A percentile compares a stretch with the other conserved stretches of the same genome.
phyloP scores from a whole-genome alignment of 1,140 invertebrate genomes.

The Sycobia sp. region DNA sequence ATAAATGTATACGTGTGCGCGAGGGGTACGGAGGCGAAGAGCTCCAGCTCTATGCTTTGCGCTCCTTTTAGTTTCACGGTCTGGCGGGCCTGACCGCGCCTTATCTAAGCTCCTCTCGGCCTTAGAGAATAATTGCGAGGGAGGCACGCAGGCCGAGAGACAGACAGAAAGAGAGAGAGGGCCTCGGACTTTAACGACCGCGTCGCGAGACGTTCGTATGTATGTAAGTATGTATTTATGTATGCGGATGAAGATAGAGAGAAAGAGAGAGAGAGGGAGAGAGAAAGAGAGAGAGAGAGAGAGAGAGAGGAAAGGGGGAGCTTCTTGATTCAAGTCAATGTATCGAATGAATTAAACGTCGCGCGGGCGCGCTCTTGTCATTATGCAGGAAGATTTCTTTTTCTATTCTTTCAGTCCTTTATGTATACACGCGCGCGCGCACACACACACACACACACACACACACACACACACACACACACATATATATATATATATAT shows the following conservation, averaged over 20 bases:
- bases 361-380: slow-evolving; percentile 26
- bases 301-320: not conserved
- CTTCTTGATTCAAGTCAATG: slow-evolving; percentile 26
- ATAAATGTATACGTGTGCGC: too few relatives aligned
- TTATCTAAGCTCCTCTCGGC: slow-evolving; percentile 46
- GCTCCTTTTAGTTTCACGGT: slow-evolving; percentile 54
- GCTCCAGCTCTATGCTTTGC: slow-evolving; percentile 11
- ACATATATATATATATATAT: too few relatives aligned
- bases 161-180: too few relatives aligned
- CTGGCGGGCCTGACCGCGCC: slow-evolving; percentile 49
- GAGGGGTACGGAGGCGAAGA: too few relatives aligned
- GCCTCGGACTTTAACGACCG: slow-evolving; percentile 29
- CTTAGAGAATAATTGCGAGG: slow-evolving; percentile 31
- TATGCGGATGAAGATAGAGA: too few relatives aligned
- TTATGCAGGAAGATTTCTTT: slow-evolving; percentile 24
- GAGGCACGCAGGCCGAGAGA: slow-evolving; percentile 25
- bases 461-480: too few relatives aligned
- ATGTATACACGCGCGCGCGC: not conserved
- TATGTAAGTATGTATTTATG: too few relatives aligned
- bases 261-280: too few relatives aligned
- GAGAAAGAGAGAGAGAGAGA: too few relatives aligned
- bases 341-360: slow-evolving; percentile 36
- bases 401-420: not conserved
- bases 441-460: not conserved
- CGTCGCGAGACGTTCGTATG: too few relatives aligned